Percentiles rank a stretch among this genome's conserved stretches.
phyloP scores from a whole-genome alignment of 2,888 invertebrate genomes.

The Diploptera punctata region DNA sequence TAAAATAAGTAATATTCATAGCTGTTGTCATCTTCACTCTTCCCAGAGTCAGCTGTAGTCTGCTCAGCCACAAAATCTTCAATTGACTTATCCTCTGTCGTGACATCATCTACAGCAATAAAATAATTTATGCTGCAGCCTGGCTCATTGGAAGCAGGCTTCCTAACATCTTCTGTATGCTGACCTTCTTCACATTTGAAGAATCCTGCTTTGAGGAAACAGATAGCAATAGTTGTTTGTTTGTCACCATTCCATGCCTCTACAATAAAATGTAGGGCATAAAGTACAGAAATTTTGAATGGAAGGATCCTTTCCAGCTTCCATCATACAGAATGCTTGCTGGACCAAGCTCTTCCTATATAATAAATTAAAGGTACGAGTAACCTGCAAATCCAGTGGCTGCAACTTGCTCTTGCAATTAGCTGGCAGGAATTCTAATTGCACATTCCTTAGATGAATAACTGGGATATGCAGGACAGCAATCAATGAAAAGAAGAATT shows the following conservation, averaged over 20 bases:
- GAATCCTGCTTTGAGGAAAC: neutral
- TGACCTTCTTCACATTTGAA: neutral
- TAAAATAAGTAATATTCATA: neutral
- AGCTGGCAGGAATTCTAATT: constrained; percentile 3
- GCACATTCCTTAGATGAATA: neutral
- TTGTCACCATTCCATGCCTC: neutral
- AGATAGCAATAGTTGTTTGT: neutral
- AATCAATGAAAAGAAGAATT: neutral
- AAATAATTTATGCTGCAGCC: neutral
- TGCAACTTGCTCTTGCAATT: neutral
- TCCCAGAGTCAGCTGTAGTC: neutral
- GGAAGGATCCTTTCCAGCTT: neutral
- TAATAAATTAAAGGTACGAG: neutral
- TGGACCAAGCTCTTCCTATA: neutral
- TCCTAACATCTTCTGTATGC: neutral
- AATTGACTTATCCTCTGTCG: neutral
- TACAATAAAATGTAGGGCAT: neutral
- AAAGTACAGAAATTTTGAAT: neutral
- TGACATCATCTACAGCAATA: neutral
- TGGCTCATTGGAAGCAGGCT: neutral
- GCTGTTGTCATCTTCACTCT: neutral
- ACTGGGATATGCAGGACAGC: neutral
- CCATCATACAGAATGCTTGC: neutral
- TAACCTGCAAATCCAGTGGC: neutral
- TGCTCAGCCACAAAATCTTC: neutral